A percentile compares a stretch with the other conserved stretches of the same genome.
Conservation (phyloP, 2,888 invertebrate species). For the Philhelius pedissequus region DNA sequence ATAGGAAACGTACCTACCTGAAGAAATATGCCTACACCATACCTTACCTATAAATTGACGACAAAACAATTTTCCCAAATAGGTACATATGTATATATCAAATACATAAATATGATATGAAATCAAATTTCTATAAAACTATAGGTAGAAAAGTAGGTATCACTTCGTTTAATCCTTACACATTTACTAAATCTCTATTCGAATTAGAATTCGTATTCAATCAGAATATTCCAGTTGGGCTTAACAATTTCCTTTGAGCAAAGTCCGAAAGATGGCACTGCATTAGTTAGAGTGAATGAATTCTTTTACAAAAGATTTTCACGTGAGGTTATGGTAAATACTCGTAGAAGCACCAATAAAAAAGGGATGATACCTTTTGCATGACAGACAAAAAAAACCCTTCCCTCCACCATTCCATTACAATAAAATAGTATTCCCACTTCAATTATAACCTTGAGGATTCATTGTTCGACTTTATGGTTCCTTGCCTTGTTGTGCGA, state of each 20-base stretch:
- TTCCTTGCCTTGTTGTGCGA: conserved; percentile 40
- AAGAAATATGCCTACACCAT: no score
- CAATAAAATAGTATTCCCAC: conserved; percentile 53
- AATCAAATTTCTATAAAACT: no score
- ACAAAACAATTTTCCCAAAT: neutral
- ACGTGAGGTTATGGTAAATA: conserved; percentile 10
- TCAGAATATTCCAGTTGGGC: conserved; percentile 35
- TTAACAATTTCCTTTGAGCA: conserved; percentile 18
- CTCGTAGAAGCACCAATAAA: neutral
- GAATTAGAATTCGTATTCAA: conserved; percentile 54
- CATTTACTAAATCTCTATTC: no score
- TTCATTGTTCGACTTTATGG: conserved; percentile 55
- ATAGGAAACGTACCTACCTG: neutral
- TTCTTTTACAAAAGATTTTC: conserved; percentile 38
- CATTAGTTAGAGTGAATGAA: conserved; percentile 31
- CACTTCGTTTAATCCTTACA: no score
- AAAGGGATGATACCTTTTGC: conserved; percentile 22
- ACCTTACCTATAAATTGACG: neutral
- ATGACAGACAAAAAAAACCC: neutral
- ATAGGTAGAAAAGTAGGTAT: no score
- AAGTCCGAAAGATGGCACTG: conserved; percentile 38
- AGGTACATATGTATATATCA: no score
- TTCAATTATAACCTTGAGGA: conserved; percentile 61
- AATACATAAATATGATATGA: no score
- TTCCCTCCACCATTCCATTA: neutral